Conservation (phyloP, 1,140 invertebrate genomes). For the Gyrodactylus bullatarudis region DNA sequence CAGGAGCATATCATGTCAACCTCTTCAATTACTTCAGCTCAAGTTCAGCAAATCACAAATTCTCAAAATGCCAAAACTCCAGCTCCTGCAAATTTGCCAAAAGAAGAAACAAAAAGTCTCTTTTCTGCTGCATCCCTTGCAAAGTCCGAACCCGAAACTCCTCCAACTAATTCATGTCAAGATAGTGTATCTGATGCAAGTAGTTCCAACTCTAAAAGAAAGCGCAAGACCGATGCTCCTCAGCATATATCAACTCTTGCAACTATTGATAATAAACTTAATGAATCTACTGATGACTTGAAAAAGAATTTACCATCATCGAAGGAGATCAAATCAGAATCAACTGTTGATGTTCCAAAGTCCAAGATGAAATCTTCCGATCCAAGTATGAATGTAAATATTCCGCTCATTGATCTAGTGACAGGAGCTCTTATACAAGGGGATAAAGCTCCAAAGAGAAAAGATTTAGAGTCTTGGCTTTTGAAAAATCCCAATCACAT, state of each 20-base stretch:
- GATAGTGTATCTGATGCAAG: not conserved
- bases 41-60: not conserved
- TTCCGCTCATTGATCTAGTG: not conserved
- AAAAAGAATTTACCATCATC: not conserved
- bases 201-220: not conserved
- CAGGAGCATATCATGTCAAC: not conserved
- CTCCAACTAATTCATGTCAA: not conserved
- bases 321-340: not conserved
- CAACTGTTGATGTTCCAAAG: not conserved
- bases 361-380: not conserved
- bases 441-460: conserved; percentile 5
- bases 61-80: not conserved
- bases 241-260: not conserved
- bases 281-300: not conserved
- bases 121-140: not conserved
- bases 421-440: conserved; percentile 4
- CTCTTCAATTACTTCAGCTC: not conserved
- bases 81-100: not conserved
- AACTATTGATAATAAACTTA: not conserved
- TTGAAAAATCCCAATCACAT: conserved; percentile 1
- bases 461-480: not conserved
- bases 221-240: not conserved
- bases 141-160: not conserved
- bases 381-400: not conserved
- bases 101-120: not conserved